Base-by-base conservation (phyloP, 1,140 invertebrate genomes). In the Drosophila tristis region DNA sequence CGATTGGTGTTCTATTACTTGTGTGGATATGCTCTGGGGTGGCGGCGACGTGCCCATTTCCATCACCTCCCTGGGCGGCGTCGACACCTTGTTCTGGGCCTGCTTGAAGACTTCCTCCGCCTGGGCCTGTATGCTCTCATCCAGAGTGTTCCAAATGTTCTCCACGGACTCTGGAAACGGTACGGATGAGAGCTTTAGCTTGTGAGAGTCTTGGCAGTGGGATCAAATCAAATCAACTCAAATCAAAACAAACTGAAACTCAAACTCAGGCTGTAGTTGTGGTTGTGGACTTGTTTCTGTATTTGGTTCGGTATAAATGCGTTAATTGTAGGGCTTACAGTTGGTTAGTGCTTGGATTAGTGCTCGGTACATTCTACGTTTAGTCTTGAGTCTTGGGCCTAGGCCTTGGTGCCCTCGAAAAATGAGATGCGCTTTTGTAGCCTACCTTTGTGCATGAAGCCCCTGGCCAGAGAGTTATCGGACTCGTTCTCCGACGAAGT, bases 1-100 rank as follows among this genome's bases (percentile, higher is more conserved):
- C 2, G 2, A 47, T 44, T 49, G 73, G 5, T 11, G 6, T 35
- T 35, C 1, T 13, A 66, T 72, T 94, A 97, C 96, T 94, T 97
- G 97, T 26, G 96, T 97, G 26, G 96, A 96, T 78, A 96, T 96
- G 90, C 93, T 96, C 92, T 97, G 96, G 6, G 96, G 96, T 42
- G 96, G 96, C 54, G 96, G 96, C 16, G 96, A 97, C 20, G 96
- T 97, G 63, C 96, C 96, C 43, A 94, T 96, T 42, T 94, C 94
- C 25, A 35, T 57, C 1, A 60, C 26, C 2, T 94, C 93, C 51
- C 91, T 80, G 2, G 93, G 93, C 4, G 94, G 94, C 4, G 93
- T 95, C 2, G 94, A 94, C 7, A 92, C 85, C 59, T 93, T 39
- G 35, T 13, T 93, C 4, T 70, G 63, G 7, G 90, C 80, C 45